These are phyloP conservation scores for Nephrotoma appendiculata DNA, from an alignment of 2,888 invertebrate genomes.

Conservation along the genomic window DNA sequence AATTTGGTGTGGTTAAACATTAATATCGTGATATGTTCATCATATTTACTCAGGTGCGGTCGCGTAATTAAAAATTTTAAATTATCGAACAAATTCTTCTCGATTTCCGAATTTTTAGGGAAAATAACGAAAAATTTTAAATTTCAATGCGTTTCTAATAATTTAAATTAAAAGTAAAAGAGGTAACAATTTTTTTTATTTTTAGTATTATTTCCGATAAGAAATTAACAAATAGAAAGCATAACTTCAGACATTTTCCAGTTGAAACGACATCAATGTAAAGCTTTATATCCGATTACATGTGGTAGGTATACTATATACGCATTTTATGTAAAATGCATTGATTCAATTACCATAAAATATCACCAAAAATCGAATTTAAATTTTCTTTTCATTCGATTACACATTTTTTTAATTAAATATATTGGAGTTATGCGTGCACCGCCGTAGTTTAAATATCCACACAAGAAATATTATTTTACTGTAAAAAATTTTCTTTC, in stretches of 20 bases:
- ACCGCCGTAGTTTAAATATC: background rate
- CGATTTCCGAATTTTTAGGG: background rate
- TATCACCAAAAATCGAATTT: background rate
- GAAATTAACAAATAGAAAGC: background rate
- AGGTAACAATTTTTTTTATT: background rate
- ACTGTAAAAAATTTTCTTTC: background rate
- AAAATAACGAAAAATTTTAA: background rate
- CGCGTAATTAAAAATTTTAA: background rate
- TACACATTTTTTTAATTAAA: background rate
- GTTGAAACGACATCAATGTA: background rate
- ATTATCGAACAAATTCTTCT: background rate
- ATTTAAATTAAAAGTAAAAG: background rate
- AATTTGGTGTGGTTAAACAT: background rate
- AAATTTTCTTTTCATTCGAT: background rate
- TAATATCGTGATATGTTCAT: background rate
- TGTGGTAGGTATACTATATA: background rate
- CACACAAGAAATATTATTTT: background rate
- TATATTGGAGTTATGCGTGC: background rate
- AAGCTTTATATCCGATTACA: background rate
- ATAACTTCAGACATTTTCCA: background rate
- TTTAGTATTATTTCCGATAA: background rate
- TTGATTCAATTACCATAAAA: background rate
- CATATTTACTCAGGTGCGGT: background rate
- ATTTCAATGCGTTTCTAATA: background rate
- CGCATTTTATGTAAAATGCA: background rate